Evolutionary conservation across 2,113 vertebrate species (phyloP), one percentile per base, ranked within the genome.

Genomic region (Phocoena phocoena): DNA sequence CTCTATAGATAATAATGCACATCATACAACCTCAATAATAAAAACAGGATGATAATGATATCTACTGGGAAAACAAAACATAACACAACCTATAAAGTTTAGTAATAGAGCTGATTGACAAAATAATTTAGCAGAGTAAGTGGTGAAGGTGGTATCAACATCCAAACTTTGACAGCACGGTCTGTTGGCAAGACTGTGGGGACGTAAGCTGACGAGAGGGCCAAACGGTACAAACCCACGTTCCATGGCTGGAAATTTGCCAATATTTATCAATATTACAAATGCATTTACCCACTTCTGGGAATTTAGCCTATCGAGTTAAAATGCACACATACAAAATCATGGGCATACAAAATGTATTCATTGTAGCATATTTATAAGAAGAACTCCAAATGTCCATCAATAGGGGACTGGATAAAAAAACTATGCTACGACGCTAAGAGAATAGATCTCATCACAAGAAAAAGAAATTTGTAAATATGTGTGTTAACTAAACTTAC

Each of bases 121-220:
- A 80, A 92, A 38, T 33, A 36, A 36, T 70, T 71, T 63, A 47
- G 53, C 20, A 33, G 33, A 62, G 18, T 80, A 6, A 44, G 8
- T 41, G 36, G 26, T 26, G 44, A 82, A 47, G 17, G 7, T 62
- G 38, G 4, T 14, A 4, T 50, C 53, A 77, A 74, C 36, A 41
- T 68, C 55, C 76, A 36, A 20, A 81, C 26, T 65, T 63, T 47
- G 41, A 55, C 53, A 17, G 53, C 18, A 28, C 9, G 6, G 3
- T 26, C 80, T 74, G 67, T 38, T 62, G 50, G 25, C 50, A 28
- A 77, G 62, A 79, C 58, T 81, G 11, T 5, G 6, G 44, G n/a
- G 31, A 65, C 3, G 1, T 18, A 33, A 63, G 36, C 18, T 3
- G 44, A 67, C 0, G 0, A 13, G 15, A n/a, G 7, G 3, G 7